Base-by-base conservation (phyloP, 2,113 vertebrate species). In the Mystacornis crossleyi region DNA sequence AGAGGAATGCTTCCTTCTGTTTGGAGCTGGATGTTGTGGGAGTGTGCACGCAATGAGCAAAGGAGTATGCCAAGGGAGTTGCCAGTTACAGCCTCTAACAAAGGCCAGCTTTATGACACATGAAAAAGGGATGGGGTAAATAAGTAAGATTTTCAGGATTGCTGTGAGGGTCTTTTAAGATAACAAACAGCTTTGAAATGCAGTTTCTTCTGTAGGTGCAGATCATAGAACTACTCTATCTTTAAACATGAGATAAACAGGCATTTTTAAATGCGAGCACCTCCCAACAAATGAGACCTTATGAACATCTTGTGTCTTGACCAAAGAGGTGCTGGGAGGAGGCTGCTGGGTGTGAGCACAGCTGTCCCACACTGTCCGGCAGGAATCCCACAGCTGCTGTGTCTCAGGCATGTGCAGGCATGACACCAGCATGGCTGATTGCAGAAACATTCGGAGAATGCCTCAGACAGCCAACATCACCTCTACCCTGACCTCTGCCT, bases 381-480 rank as follows among this genome's bases (percentile, higher is more conserved):
- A 90, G 82, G 71, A 93, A 89, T 95, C 82, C 69, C 47, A 34
- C 90, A 96, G 95, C 95, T 95, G 96, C 81, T 4, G 5, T 7
- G 11, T 82, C 69, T 92, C 55, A 45, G 86, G 69, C 93, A 31
- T 81, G 93, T 91, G 79, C 50, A 89, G 89, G 93, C 94, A 67
- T 1, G 23, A 62, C 64, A 54, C 0, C 1, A 89, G 75, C 6
- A 14, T 67, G 80, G 93, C 72, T 0, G 1, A 90, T 90, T 2
- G 55, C 89, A 89, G 86, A 97, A 96, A 78, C 86, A 95, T 89
- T 86, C 6, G 4, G 82, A 75, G 95, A 96, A 97, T 95, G 93
- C 86, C 55, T 93, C 67, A 54, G 64, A 47, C 80, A 81, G 96
- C 64, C 75, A 86, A 0, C 1, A 0, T 81, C 75, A 83, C 93